A percentile compares a stretch with the other conserved stretches of the same genome.
These are phyloP conservation scores for Hypsopygia costalis DNA, from an alignment of 2,888 invertebrate genomes.

Conservation along the genomic window DNA sequence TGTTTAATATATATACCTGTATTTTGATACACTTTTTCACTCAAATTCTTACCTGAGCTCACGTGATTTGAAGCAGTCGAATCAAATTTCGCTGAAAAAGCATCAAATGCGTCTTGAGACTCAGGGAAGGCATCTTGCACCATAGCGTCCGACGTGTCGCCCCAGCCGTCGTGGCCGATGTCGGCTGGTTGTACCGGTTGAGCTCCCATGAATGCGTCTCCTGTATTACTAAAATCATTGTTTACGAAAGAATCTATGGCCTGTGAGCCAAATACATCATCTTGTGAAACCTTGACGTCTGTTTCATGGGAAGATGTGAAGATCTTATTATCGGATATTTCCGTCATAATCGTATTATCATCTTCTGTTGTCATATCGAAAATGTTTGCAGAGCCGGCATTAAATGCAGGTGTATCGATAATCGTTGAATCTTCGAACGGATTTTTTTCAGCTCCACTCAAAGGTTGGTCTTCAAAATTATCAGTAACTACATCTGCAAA, in stretches of 20 bases:
- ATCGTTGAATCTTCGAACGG: constrained; percentile 53
- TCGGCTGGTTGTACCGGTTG: constrained; percentile 30
- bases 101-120: constrained; percentile 85
- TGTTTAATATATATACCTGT: too few relatives aligned
- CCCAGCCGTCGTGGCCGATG: constrained; percentile 49
- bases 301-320: constrained; percentile 20
- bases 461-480: constrained; percentile 24
- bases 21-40: too few relatives aligned
- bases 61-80: constrained; percentile 75
- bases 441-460: constrained; percentile 46
- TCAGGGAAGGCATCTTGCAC: constrained; percentile 51
- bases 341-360: constrained; percentile 26
- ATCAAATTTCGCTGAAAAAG: constrained; percentile 94
- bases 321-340: constrained; percentile 20
- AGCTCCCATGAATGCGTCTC: constrained; percentile 21
- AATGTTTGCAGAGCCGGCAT: constrained; percentile 29
- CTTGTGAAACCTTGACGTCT: constrained; percentile 17
- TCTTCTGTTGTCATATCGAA: constrained; percentile 40
- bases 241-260: constrained; percentile 19
- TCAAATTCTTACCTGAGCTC: constrained; percentile 48
- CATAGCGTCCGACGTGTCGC: constrained; percentile 41
- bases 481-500: constrained; percentile 43
- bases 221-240: constrained; percentile 15
- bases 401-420: constrained; percentile 24
- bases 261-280: constrained; percentile 30